These are phyloP conservation scores for Chaetophractus vellerosus DNA, from an alignment of 2,797 vertebrate genomes.

Conservation along the genomic window DNA sequence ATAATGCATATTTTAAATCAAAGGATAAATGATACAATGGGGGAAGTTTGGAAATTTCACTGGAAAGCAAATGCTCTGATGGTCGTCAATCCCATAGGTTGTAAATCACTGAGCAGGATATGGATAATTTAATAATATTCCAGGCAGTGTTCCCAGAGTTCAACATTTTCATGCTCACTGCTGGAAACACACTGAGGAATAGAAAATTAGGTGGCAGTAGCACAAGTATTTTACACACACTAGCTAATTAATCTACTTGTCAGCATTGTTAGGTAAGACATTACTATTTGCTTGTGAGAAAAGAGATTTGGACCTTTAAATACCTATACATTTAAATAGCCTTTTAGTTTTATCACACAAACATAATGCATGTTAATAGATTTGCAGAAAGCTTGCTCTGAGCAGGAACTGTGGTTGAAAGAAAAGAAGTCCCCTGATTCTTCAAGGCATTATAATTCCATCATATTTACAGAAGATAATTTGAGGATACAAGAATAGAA, in stretches of 20 bases:
- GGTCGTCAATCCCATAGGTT: not conserved
- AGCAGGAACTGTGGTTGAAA: rapidly evolving
- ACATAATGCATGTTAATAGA: not conserved
- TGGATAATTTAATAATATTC: constrained; percentile 26
- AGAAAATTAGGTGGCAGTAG: not conserved
- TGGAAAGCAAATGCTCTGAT: not conserved
- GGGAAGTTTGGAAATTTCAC: not conserved
- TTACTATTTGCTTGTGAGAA: not conserved
- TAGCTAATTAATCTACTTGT: constrained; percentile 2
- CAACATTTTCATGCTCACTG: not conserved
- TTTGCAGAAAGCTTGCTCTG: not conserved
- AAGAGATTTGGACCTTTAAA: not conserved
- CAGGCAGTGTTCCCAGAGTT: not conserved
- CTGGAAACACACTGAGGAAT: not conserved
- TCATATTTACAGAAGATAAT: not conserved
- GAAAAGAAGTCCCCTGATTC: rapidly evolving
- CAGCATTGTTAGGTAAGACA: too few species aligned
- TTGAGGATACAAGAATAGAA: rapidly evolving
- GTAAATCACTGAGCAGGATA: not conserved
- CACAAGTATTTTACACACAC: not conserved
- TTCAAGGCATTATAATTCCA: rapidly evolving
- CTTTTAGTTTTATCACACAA: not conserved
- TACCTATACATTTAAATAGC: not conserved
- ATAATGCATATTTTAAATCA: not conserved
- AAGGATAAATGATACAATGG: not conserved